Base-by-base conservation (phyloP, 2,888 invertebrate species). In the Sphecodes monilicornis region DNA sequence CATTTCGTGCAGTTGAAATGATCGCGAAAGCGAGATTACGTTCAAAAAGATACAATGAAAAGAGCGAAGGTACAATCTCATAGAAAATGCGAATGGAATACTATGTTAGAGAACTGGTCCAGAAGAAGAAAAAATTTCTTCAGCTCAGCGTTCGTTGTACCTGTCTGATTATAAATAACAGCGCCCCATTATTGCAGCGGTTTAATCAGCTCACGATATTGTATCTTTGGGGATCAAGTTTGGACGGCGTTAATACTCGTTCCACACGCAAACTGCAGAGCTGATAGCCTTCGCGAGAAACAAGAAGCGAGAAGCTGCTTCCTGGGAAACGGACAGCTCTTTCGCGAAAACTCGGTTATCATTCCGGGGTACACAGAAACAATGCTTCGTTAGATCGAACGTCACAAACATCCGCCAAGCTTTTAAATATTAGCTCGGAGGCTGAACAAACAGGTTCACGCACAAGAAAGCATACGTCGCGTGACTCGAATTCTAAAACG, bases 391-490 rank as follows among this genome's bases (percentile, higher is more conserved):
- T 26, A 10, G 41, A 64, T 2, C 16, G 36, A 50, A 39, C 43
- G 60, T 76, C 43, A 68, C 8, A 0, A 11, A 36, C 6, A 8
- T 29, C 36, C 22, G 22, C 16, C 18, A 46, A 32, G 43, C 10
- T 46, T 69, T 41, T 60, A 72, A 78, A 72, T 72, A 81, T 78
- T 72, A 36, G 26, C n/a, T 50, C 41, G 39, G 16, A n/a, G 22
- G 32, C n/a, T 36, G 32, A 75, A 18, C 50, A 75, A 80, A 74
- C 70, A 64, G 10, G 36, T 60, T 50, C 50, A 39, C 70, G 74
- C 32, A 46, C 3, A 64, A 46, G 22, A 32, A 43, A 18, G 13
- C 22, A 5, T n/a, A 18, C 41, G 39, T 22, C 60, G 22, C 18
- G 29, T 50, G 78, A 60, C 64, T 5, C 26, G 22, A 36, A n/a